Evolutionary conservation across 2,888 invertebrate species (phyloP).

Genomic region (Troides oblongomaculatus): DNA sequence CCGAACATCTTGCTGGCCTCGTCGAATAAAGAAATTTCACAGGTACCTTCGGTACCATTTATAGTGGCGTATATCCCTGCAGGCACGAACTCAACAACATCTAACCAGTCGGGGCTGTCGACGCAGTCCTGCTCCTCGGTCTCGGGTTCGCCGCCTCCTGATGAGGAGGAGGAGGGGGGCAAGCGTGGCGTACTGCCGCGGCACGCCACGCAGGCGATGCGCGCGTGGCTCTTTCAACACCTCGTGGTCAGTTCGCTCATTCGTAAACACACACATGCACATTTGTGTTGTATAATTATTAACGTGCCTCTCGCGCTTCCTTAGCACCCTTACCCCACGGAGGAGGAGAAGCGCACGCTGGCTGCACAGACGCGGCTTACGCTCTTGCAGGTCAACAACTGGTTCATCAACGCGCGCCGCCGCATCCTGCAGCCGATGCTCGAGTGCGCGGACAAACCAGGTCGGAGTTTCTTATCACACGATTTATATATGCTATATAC

Average conservation of each 20-base stretch:
- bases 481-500: not conserved
- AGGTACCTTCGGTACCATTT: too few species aligned
- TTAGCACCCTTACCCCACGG: conserved; percentile 97
- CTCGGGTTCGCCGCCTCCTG: conserved; percentile 77
- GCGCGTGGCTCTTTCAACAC: conserved; percentile 98
- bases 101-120: conserved; percentile 74
- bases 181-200: conserved; percentile 96
- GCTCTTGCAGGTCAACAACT: conserved; percentile 93
- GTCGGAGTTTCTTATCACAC: conserved; percentile 38
- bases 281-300: too few species aligned
- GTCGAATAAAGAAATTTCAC: too few species aligned
- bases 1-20: too few species aligned
- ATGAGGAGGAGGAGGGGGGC: conserved; percentile 78
- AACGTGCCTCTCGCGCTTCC: not conserved
- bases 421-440: conserved; percentile 96
- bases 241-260: conserved; percentile 85
- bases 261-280: too few species aligned
- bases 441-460: conserved; percentile 81
- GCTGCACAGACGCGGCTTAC: conserved; percentile 94
- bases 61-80: conserved; percentile 16
- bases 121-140: conserved; percentile 77
- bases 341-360: conserved; percentile 94
- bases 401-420: conserved; percentile 96
- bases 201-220: conserved; percentile 97
- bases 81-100: conserved; percentile 72